Evolutionary conservation across 2,113 vertebrate species (phyloP).

Genomic region (Sinocyclocheilus rhinocerous): DNA sequence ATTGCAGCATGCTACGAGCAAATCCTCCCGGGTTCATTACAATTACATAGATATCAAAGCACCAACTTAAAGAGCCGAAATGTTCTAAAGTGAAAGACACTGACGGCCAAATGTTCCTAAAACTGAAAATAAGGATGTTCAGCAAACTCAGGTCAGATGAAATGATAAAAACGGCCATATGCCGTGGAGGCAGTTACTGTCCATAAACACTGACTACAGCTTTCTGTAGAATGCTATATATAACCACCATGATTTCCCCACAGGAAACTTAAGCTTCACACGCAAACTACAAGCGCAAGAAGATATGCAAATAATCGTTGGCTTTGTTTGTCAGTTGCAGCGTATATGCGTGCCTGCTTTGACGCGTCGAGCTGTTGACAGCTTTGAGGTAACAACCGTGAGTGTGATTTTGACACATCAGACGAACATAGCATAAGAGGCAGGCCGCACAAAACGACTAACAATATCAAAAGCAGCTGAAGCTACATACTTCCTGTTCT

Average conservation of each 20-base stretch:
- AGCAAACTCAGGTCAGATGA: not conserved
- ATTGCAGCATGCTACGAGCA: slow-evolving; percentile 22
- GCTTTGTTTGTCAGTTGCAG: not conserved
- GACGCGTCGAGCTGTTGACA: slow-evolving; percentile 39
- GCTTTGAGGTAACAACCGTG: slow-evolving; percentile 49
- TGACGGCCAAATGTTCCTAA: not conserved
- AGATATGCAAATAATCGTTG: slow-evolving; percentile 16
- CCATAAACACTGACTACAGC: slow-evolving; percentile 13
- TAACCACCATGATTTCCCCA: slow-evolving; percentile 13
- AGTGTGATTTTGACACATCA: slow-evolving; percentile 36
- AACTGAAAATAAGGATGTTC: not conserved
- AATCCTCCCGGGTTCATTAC: slow-evolving; percentile 17
- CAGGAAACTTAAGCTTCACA: slow-evolving; percentile 13
- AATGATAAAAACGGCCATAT: not conserved
- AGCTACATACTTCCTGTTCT: not conserved
- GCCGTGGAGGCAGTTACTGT: not conserved
- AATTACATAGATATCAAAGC: slow-evolving; percentile 44
- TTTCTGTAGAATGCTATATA: slow-evolving; percentile 4
- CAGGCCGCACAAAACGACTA: not conserved
- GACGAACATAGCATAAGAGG: slow-evolving; percentile 28
- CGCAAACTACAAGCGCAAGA: not conserved
- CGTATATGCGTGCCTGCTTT: slow-evolving; percentile 5
- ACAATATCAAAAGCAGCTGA: slow-evolving; percentile 27
- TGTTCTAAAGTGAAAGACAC: not conserved
- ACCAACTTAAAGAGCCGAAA: slow-evolving; percentile 21